phyloP scores from a whole-genome alignment of 2,888 invertebrate genomes.

The Aleiodes alternator region DNA sequence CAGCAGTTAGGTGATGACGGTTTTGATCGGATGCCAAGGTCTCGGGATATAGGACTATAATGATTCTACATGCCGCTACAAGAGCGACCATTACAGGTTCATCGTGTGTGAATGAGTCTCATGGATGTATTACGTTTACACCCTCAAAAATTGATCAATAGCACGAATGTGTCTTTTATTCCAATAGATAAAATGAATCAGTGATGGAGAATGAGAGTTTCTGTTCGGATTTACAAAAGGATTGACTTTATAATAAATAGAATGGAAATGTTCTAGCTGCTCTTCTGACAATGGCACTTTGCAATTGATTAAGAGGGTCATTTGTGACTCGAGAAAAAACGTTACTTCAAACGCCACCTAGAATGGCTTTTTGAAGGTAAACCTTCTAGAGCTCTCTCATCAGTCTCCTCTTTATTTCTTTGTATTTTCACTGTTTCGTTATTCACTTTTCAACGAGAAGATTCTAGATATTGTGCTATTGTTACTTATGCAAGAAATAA shows the following conservation, averaged over 20 bases:
- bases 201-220: too few species aligned
- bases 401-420: conserved; percentile 48
- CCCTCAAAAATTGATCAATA: not conserved
- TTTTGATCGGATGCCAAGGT: conserved; percentile 12
- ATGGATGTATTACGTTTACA: not conserved
- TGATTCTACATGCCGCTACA: conserved; percentile 14
- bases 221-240: too few species aligned
- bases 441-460: conserved; percentile 20
- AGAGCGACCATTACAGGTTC: not conserved
- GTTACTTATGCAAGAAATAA: conserved; percentile 17
- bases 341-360: conserved; percentile 64
- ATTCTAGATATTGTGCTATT: not conserved
- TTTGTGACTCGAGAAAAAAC: conserved; percentile 66
- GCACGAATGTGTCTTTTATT: not conserved
- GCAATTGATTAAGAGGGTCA: conserved; percentile 72
- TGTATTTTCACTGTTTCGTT: conserved; percentile 14
- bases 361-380: conserved; percentile 23
- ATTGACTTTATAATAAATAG: too few species aligned
- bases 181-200: too few species aligned
- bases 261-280: too few species aligned
- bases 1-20: conserved; percentile 23
- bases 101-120: not conserved
- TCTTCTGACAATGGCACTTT: conserved; percentile 64
- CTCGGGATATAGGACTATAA: conserved; percentile 13
- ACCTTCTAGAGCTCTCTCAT: conserved; percentile 49